Base-by-base conservation (phyloP, 2,113 vertebrate genomes). In the Trinectes maculatus region DNA sequence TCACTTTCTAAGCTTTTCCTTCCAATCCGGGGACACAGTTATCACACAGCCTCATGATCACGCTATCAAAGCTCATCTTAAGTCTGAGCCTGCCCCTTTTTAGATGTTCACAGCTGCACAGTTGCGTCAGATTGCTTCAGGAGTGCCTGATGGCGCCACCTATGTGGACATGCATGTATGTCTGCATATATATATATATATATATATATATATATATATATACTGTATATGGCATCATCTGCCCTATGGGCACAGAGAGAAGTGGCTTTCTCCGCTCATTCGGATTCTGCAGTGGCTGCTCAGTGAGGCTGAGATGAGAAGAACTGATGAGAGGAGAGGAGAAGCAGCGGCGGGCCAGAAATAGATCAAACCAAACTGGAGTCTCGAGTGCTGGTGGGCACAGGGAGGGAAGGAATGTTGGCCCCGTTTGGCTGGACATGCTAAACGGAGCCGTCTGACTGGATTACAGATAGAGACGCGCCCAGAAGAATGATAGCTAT, bases 301-400 rank as follows among this genome's bases (percentile, higher is more conserved):
- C 43, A 55, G 63, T 13, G 48, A 69, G 65, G 56, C 58, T 74
- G 44, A 82, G 84, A 84, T 85, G 80, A 82, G 80, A 79, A 21
- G 78, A 63, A 33, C 57, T 75, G 87, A 81, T 84, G 79, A 85
- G 83, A 85, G 58, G 82, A 73, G 74, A 84, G 49, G 82, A 73
- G 74, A 84, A 47, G 74, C 76, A 64, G 68, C 19, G 29, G 19
- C 67, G 54, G 28, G 61, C 71, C 85, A 82, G 77, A 75, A 91
- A 87, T 84, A 86, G 87, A 89, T 87, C 84, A 80, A 88, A 73
- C 74, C 49, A 59, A 74, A 87, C 56, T 29, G 25, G 67, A 65
- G 79, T 83, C 75, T 56, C 43, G 65, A 55, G 58, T 28, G 51
- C 52, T 54, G 36, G 57, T 78, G 83, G 78, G 74, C 71, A 72